These are phyloP conservation scores for Melanerpes formicivorus DNA, from an alignment of 2,113 vertebrate species.

Conservation along the genomic window DNA sequence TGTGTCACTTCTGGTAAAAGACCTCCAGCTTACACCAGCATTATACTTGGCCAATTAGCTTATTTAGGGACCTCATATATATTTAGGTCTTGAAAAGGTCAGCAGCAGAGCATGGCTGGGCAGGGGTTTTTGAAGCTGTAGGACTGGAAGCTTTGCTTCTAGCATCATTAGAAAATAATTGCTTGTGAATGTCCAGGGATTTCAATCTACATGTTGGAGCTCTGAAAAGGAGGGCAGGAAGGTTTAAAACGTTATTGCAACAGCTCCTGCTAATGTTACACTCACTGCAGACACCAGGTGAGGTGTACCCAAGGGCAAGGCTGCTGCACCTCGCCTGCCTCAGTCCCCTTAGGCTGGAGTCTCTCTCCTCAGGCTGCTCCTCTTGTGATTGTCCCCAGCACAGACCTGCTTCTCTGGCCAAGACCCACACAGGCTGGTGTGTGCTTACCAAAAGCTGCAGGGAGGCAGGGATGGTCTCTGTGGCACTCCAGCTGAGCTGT, in stretches of 20 bases:
- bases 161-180: slow-evolving; percentile 63
- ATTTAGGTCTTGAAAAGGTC: slow-evolving; percentile 59
- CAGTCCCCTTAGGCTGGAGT: background rate
- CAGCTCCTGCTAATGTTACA: background rate
- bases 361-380: background rate
- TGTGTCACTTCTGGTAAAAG: slow-evolving; percentile 10
- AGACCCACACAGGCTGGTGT: background rate
- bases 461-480: background rate
- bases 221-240: slow-evolving; percentile 38
- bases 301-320: accelerated
- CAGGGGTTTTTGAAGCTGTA: slow-evolving; percentile 51
- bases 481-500: background rate
- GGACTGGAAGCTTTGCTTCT: slow-evolving; percentile 49
- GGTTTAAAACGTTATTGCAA: slow-evolving; percentile 30
- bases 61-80: slow-evolving; percentile 28
- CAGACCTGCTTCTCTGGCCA: background rate
- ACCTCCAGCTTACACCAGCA: background rate
- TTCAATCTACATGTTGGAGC: slow-evolving; percentile 26
- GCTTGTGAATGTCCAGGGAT: slow-evolving; percentile 35
- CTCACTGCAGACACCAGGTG: background rate
- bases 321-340: background rate
- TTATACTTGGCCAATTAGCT: slow-evolving; percentile 35
- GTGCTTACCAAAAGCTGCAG: background rate
- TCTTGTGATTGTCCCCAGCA: background rate
- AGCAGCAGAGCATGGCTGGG: background rate